Conservation (phyloP, 2,113 vertebrate species). For the Paedocypris sp. region DNA sequence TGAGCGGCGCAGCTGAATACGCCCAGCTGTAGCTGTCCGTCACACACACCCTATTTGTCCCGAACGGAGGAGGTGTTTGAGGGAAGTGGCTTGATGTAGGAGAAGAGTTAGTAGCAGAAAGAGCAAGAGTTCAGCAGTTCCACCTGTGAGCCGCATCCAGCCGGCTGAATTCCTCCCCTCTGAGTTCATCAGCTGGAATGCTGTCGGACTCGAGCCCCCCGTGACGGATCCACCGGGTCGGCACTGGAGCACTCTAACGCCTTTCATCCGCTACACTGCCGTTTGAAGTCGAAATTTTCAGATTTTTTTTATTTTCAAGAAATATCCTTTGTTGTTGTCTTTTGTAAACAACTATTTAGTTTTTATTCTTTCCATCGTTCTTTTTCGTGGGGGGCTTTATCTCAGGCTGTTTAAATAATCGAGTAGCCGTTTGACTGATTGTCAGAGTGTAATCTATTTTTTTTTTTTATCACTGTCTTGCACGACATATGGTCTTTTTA, state of each 20-base stretch:
- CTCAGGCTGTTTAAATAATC: conserved; percentile 5
- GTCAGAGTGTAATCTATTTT: background rate
- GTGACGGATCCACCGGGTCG: background rate
- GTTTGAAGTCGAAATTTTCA: no score
- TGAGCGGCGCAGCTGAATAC: conserved; percentile 60
- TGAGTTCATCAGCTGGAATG: conserved; percentile 49
- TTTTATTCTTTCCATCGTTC: background rate
- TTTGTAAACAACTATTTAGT: no score
- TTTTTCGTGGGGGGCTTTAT: background rate
- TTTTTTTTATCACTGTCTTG: background rate
- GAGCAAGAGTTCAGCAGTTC: conserved; percentile 12
- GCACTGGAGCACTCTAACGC: conserved; percentile 4
- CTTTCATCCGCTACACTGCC: conserved; percentile 7
- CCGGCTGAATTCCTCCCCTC: conserved; percentile 29
- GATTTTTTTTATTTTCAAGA: no score
- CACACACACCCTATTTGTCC: no score
- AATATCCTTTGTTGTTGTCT: no score
- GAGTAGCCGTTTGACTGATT: background rate
- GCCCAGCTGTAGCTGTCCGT: conserved; percentile 63
- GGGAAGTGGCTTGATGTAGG: conserved; percentile 11
- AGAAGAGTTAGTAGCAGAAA: conserved; percentile 4
- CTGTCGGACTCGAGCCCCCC: conserved; percentile 36
- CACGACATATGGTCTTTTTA: background rate
- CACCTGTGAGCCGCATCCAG: conserved; percentile 30
- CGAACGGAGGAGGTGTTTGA: conserved; percentile 23